Evolutionary conservation across 2,797 vertebrate species (phyloP).

Genomic region (Enteromius mattozi): DNA sequence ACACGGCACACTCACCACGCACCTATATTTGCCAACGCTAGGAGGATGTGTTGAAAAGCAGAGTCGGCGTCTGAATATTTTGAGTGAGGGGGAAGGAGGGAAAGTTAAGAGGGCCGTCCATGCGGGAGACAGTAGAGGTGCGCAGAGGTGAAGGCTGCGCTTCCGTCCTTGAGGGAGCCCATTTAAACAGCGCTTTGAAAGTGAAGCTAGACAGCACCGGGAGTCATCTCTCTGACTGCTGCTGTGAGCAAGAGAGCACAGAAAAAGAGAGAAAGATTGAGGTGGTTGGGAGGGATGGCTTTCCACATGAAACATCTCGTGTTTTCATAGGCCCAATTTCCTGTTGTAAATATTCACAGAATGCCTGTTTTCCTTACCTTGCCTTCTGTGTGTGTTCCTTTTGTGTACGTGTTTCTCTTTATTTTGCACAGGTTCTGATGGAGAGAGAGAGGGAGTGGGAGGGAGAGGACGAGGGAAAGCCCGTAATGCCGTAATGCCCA

Average conservation of each 20-base stretch:
- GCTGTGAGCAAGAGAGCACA: slow-evolving; percentile 67
- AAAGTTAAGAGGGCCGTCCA: slow-evolving; percentile 39
- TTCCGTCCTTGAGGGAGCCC: slow-evolving; percentile 79
- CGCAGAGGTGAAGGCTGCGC: slow-evolving; percentile 69
- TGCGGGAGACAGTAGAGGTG: slow-evolving; percentile 56
- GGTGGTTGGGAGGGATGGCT: slow-evolving; percentile 22
- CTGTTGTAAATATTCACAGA: slow-evolving; percentile 38
- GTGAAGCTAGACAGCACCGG: slow-evolving; percentile 81
- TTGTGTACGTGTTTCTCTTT: slow-evolving; percentile 32
- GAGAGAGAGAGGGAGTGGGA: slow-evolving; percentile 59
- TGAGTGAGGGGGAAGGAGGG: slow-evolving; percentile 19
- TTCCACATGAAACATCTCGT: slow-evolving; percentile 32
- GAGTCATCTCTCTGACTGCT: slow-evolving; percentile 81
- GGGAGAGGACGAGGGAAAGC: slow-evolving; percentile 67
- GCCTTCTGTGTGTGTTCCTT: slow-evolving; percentile 64
- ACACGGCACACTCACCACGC: slow-evolving; percentile 72
- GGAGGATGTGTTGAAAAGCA: slow-evolving; percentile 33
- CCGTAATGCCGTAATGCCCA: slow-evolving; percentile 82
- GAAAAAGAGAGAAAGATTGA: slow-evolving; percentile 18
- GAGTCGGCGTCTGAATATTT: slow-evolving; percentile 28
- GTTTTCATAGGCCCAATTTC: slow-evolving; percentile 32
- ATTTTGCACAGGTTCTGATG: slow-evolving; percentile 28
- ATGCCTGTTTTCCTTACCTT: slow-evolving; percentile 43
- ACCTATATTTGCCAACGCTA: slow-evolving; percentile 71
- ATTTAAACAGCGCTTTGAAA: slow-evolving; percentile 83